A percentile compares a stretch with the other conserved stretches of the same genome.
Evolutionary conservation across 2,113 vertebrate genomes (phyloP).

Genomic region (Psettodes erumei): DNA sequence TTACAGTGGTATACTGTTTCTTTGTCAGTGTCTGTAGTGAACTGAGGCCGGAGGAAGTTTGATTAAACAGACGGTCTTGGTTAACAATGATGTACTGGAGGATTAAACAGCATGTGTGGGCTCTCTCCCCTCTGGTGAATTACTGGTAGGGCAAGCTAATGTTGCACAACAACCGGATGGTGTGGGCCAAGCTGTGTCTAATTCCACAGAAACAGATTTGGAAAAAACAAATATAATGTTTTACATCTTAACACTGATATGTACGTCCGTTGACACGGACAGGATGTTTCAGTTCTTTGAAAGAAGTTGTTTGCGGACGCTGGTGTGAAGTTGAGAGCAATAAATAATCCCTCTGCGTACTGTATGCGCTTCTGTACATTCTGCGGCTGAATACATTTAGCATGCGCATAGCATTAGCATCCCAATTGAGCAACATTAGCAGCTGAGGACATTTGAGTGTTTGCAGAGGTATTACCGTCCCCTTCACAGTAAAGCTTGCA

Average conservation of each 20-base stretch:
- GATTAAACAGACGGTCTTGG: constrained; percentile 51
- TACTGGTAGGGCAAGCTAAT: too few species aligned
- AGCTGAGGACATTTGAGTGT: background rate
- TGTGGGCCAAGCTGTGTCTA: constrained; percentile 7
- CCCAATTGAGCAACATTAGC: constrained; percentile 8
- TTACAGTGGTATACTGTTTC: constrained; percentile 37
- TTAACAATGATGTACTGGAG: constrained; percentile 40
- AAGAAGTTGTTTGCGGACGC: background rate
- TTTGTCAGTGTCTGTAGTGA: constrained; percentile 36
- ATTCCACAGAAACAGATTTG: background rate
- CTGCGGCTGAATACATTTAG: background rate
- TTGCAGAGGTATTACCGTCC: constrained; percentile 3
- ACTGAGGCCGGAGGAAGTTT: constrained; percentile 34
- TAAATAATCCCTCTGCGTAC: background rate
- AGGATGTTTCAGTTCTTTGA: background rate
- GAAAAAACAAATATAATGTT: background rate
- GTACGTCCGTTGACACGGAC: too few species aligned
- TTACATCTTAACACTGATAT: background rate
- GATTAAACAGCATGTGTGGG: constrained; percentile 39
- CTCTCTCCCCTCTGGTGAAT: constrained; percentile 24
- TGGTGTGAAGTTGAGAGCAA: background rate
- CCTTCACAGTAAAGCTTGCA: background rate
- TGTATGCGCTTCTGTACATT: background rate
- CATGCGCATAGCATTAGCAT: constrained; percentile 5
- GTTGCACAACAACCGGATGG: constrained; percentile 22